A percentile compares a stretch with the other conserved stretches of the same genome.
These are phyloP conservation scores for Melanotaenia pygmaea DNA, from an alignment of 2,797 vertebrate species.

Conservation along the genomic window DNA sequence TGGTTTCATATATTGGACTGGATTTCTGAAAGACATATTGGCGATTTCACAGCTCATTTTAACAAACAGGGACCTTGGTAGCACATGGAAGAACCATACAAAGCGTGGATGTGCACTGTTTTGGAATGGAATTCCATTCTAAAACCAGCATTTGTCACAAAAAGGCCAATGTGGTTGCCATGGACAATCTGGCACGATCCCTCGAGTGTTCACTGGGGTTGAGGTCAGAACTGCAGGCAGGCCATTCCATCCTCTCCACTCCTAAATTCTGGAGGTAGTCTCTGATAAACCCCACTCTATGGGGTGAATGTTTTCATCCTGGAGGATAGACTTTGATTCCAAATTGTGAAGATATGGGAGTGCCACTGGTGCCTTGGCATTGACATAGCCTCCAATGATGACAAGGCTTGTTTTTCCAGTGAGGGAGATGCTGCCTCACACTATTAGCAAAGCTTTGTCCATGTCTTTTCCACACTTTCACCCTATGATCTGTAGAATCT, in stretches of 20 bases:
- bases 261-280: not conserved
- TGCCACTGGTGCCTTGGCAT: not conserved
- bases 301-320: too few relatives aligned
- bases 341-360: not conserved
- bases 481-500: too few relatives aligned
- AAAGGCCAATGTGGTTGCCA: not conserved
- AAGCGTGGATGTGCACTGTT: not conserved
- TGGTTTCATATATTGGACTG: not conserved
- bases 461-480: not conserved
- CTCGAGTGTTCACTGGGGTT: not conserved
- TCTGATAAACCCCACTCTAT: too few relatives aligned
- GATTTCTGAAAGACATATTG: not conserved
- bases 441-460: too few relatives aligned
- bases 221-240: not conserved
- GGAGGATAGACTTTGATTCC: not conserved
- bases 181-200: not conserved
- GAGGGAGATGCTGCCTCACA: too few relatives aligned
- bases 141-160: not conserved
- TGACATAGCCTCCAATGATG: too few relatives aligned
- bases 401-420: too few relatives aligned
- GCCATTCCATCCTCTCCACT: not conserved
- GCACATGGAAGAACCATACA: not conserved
- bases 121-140: not conserved
- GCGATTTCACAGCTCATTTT: too few relatives aligned
- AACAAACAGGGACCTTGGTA: not conserved